Evolutionary conservation across 2,888 invertebrate species (phyloP), one percentile per base, ranked within the genome.

Genomic region (Apoderus coryli): DNA sequence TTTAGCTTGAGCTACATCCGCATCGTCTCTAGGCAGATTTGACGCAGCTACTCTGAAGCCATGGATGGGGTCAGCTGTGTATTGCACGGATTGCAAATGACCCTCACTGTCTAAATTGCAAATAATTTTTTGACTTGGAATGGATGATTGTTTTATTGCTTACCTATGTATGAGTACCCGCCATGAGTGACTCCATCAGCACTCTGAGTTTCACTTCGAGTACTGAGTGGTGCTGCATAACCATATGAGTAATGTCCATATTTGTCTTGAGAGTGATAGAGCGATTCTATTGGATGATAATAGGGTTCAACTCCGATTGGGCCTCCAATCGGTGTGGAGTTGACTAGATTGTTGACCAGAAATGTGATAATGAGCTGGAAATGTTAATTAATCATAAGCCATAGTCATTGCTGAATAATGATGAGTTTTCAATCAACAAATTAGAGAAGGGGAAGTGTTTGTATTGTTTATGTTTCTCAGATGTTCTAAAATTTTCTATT

Each of bases 41-140:
- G 72, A 70, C 15, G 72, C 74, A 4, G 69, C 60, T 3, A 72
- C 74, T 45, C 72, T 61, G 53, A 75, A 75, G 23, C 75, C 75
- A 43, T 72, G 64, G 2, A 64, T 50, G 3, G 64, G 58, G 55
- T 75, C 75, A 4, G 73, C 69, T 9, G 66, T 61, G 47, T 75
- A 75, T 36, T 69, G 64, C 22, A 75, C 72, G 16, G 68, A 67
- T 53, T 75, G 75, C 4, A 72, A 54, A 30, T 67, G 57, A 2
- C 74, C 73, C 45, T 73, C 61, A 13, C 69, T 66, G 49, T 76
- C 76, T 38, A 14, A 9, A 25, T 24, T 25, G 19, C 19, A 19
- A n/a, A n/a, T 19, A 19, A 19, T 7, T 6, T 19, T n/a, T 19
- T 19, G n/a, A n/a, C 7, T 19, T n/a, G 19, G 19, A n/a, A n/a